Evolutionary conservation across 2,113 vertebrate species (phyloP).

Genomic region (Hippocampus abdominalis): DNA sequence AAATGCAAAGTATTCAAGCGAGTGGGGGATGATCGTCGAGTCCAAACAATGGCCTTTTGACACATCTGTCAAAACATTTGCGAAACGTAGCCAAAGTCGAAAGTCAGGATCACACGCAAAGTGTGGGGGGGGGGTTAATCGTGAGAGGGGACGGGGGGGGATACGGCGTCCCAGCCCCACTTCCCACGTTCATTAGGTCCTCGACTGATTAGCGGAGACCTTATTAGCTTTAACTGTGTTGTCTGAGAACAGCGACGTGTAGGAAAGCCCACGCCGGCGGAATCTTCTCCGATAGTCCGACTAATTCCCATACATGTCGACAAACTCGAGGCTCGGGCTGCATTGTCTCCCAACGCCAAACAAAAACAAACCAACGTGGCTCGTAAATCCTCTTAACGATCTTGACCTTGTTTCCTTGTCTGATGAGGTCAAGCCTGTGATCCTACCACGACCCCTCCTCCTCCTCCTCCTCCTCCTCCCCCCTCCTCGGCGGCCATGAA

Average conservation of each 20-base stretch:
- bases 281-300: conserved; percentile 55
- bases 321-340: conserved; percentile 39
- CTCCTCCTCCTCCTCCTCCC: conserved; percentile 13
- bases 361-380: conserved; percentile 55
- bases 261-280: conserved; percentile 36
- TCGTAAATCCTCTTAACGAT: conserved; percentile 66
- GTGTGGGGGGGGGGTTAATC: conserved; percentile 36
- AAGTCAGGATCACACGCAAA: conserved; percentile 29
- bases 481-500: conserved; percentile 26
- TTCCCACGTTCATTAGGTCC: conserved; percentile 65
- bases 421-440: conserved; percentile 48
- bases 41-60: conserved; percentile 27
- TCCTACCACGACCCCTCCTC: conserved; percentile 13
- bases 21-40: neutral
- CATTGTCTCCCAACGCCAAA: conserved; percentile 53
- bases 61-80: conserved; percentile 54
- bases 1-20: conserved; percentile 24
- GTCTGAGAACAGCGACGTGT: conserved; percentile 42
- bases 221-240: conserved; percentile 58
- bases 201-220: conserved; percentile 51
- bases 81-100: conserved; percentile 33
- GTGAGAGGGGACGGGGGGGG: conserved; percentile 15
- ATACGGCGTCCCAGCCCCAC: conserved; percentile 38
- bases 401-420: conserved; percentile 65
- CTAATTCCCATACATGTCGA: conserved; percentile 64